Percentiles rank a stretch among this genome's conserved stretches.
phyloP scores from a whole-genome alignment of 2,113 vertebrate species.

The Butorides virescens region DNA sequence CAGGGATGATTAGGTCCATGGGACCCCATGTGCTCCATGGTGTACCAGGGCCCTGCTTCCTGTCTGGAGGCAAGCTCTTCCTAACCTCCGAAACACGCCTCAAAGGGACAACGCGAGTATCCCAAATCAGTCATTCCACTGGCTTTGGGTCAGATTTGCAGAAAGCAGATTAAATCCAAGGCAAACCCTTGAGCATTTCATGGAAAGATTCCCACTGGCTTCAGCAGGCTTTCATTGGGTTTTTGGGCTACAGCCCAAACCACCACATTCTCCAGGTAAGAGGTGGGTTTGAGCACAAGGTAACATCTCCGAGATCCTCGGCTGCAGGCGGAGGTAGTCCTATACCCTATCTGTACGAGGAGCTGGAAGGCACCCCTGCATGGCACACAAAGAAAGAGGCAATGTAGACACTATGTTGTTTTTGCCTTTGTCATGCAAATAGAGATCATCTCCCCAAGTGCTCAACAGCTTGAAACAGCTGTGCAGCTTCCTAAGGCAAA shows the following conservation, averaged over 20 bases:
- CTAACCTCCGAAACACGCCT: neutral
- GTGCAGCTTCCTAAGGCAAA: slow-evolving; percentile 33
- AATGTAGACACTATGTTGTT: neutral
- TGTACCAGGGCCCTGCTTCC: neutral
- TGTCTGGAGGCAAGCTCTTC: neutral
- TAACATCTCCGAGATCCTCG: fast-evolving
- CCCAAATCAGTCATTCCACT: neutral
- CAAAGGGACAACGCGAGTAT: neutral
- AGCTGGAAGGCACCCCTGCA: neutral
- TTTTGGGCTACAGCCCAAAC: neutral
- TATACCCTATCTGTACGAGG: neutral
- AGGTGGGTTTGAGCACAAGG: neutral
- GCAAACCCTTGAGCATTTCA: neutral
- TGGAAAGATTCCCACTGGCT: slow-evolving; percentile 1
- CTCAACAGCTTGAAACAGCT: slow-evolving; percentile 22
- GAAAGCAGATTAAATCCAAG: neutral
- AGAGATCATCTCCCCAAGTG: neutral
- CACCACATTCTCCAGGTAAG: neutral
- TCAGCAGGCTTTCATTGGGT: neutral
- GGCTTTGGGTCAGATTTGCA: neutral
- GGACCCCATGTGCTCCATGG: neutral
- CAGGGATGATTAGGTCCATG: neutral
- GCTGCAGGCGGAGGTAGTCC: neutral
- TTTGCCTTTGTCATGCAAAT: neutral
- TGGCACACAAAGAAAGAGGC: neutral